phyloP scores from a whole-genome alignment of 1,140 invertebrate genomes.

The Agrypnia vestita region DNA sequence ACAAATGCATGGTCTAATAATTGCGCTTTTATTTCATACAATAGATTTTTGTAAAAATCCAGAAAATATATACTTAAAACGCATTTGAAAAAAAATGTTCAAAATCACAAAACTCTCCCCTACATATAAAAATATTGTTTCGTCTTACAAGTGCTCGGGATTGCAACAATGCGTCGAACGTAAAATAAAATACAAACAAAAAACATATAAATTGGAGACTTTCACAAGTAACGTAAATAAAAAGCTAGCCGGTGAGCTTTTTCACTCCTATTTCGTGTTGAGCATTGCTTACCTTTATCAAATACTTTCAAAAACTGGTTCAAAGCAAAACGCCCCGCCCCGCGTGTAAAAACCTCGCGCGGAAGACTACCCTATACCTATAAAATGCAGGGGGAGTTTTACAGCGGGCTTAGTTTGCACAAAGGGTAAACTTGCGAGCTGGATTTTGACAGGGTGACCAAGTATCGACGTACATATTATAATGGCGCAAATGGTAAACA shows the following conservation, averaged over 20 bases:
- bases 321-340: neutral
- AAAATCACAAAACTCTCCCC: too few relatives aligned
- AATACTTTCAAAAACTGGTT: slow-evolving; percentile 17
- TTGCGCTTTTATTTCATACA: too few relatives aligned
- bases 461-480: neutral
- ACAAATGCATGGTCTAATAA: too few relatives aligned
- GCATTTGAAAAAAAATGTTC: too few relatives aligned
- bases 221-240: slow-evolving; percentile 14
- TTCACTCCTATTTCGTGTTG: slow-evolving; percentile 33
- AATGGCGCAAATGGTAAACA: too few relatives aligned
- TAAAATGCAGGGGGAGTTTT: slow-evolving; percentile 28
- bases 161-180: neutral
- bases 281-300: slow-evolving; percentile 25
- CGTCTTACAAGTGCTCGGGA: neutral
- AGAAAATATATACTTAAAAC: too few relatives aligned
- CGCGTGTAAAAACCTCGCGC: slow-evolving; percentile 4
- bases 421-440: slow-evolving; percentile 7
- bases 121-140: too few relatives aligned
- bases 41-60: too few relatives aligned
- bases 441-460: slow-evolving; percentile 28
- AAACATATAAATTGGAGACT: slow-evolving; percentile 14
- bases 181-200: slow-evolving; percentile 7
- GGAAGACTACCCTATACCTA: slow-evolving; percentile 8
- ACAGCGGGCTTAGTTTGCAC: slow-evolving; percentile 4
- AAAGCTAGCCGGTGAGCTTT: slow-evolving; percentile 3